phyloP scores from a whole-genome alignment of 2,888 invertebrate genomes.

The Perdita meconis region DNA sequence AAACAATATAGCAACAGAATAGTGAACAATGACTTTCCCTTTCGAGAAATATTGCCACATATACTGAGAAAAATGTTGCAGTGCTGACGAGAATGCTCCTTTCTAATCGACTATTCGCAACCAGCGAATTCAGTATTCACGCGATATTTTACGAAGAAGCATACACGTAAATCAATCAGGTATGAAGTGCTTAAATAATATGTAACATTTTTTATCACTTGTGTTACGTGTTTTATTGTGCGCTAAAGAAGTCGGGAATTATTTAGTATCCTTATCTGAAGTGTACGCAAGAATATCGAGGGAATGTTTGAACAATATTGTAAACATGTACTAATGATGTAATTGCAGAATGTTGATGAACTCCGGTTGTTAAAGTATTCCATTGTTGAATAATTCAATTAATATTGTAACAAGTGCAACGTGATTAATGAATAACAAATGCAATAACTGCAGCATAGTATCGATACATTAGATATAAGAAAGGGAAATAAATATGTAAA shows the following conservation, averaged over 20 bases:
- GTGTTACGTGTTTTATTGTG: background rate
- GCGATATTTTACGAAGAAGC: background rate
- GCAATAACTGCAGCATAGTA: no score
- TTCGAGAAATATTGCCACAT: slow-evolving; percentile 27
- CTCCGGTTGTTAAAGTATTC: no score
- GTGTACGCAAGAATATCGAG: background rate
- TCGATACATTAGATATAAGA: no score
- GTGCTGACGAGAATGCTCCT: slow-evolving; percentile 24
- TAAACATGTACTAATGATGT: background rate
- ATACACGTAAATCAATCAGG: no score
- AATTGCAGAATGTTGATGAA: background rate
- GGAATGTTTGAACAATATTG: background rate
- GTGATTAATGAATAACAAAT: no score
- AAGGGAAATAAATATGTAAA: no score
- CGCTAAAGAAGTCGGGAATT: background rate
- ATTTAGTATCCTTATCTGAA: background rate
- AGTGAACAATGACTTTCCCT: slow-evolving; percentile 49
- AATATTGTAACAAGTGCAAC: no score
- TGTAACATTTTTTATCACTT: background rate
- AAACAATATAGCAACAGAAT: slow-evolving; percentile 19
- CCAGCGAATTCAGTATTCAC: background rate
- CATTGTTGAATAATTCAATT: background rate
- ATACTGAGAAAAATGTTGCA: background rate
- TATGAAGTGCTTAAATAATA: no score
- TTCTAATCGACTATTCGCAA: slow-evolving; percentile 15